Evolutionary conservation across 2,888 invertebrate species (phyloP).

Genomic region (Acanthosoma haemorrhoidale): DNA sequence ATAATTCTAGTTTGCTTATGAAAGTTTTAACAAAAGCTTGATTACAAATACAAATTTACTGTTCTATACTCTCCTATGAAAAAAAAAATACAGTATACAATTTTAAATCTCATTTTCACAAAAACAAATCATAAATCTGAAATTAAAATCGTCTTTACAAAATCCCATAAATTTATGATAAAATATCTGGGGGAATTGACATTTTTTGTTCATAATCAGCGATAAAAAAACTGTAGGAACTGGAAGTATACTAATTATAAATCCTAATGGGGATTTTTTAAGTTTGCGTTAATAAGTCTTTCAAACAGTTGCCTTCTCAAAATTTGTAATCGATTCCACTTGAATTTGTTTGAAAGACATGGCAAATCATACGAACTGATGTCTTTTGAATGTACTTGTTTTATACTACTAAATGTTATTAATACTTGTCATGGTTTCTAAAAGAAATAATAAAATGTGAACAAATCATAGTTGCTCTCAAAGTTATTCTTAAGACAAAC

Average conservation of each 20-base stretch:
- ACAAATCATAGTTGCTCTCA: neutral
- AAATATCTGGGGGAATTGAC: slow-evolving; percentile 4
- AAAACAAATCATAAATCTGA: neutral
- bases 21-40: slow-evolving; percentile 7
- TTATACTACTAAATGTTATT: neutral
- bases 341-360: neutral
- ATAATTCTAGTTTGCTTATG: slow-evolving; percentile 18
- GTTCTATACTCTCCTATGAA: neutral
- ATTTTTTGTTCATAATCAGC: neutral
- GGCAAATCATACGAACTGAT: neutral
- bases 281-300: neutral
- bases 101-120: slow-evolving; percentile 5
- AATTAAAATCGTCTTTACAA: slow-evolving; percentile 4
- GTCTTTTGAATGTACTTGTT: neutral
- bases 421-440: slow-evolving; percentile 9
- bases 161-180: neutral
- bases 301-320: neutral
- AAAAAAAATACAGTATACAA: neutral
- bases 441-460: neutral
- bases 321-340: too few relatives aligned
- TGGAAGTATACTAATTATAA: slow-evolving; percentile 2
- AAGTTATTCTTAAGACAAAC: neutral
- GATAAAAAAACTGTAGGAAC: neutral
- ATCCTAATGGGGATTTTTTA: neutral
- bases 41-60: neutral